Conservation (phyloP, 2,888 invertebrate species). For the Strigamia transsilvanica region DNA sequence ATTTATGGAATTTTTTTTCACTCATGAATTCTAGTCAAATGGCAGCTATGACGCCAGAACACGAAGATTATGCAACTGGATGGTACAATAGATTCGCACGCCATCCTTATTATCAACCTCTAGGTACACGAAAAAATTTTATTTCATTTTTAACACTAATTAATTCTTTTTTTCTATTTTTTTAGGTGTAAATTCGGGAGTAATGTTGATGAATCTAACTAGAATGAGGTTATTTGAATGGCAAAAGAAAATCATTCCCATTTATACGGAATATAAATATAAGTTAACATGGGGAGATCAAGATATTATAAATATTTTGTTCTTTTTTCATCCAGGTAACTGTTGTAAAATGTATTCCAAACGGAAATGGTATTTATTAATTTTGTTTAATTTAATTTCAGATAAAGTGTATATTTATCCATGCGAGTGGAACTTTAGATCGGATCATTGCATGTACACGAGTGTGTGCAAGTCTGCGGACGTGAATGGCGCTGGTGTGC, state of each 20-base stretch:
- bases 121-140: conserved; percentile 68
- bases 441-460: conserved; percentile 96
- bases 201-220: conserved; percentile 97
- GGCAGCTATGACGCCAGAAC: conserved; percentile 86
- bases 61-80: conserved; percentile 89
- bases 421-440: conserved; percentile 90
- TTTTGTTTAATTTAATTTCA: conserved; percentile 61
- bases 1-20: conserved; percentile 82
- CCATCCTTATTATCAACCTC: conserved; percentile 90
- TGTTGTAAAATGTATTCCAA: conserved; percentile 22
- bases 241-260: conserved; percentile 82
- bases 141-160: conserved; percentile 24
- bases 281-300: conserved; percentile 98
- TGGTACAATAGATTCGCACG: conserved; percentile 97
- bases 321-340: conserved; percentile 79
- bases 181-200: conserved; percentile 91
- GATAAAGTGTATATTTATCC: conserved; percentile 80
- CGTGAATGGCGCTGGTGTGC: conserved; percentile 76
- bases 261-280: conserved; percentile 83
- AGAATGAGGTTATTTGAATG: conserved; percentile 86
- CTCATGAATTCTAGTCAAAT: conserved; percentile 85
- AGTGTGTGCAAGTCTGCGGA: conserved; percentile 81
- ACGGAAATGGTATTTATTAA: background rate
- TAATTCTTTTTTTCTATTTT: conserved; percentile 27
- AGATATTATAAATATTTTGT: conserved; percentile 91